Evolutionary conservation across 1,140 invertebrate species (phyloP), one percentile per base, ranked within the genome.

Genomic region (Heliconius eleuchia): DNA sequence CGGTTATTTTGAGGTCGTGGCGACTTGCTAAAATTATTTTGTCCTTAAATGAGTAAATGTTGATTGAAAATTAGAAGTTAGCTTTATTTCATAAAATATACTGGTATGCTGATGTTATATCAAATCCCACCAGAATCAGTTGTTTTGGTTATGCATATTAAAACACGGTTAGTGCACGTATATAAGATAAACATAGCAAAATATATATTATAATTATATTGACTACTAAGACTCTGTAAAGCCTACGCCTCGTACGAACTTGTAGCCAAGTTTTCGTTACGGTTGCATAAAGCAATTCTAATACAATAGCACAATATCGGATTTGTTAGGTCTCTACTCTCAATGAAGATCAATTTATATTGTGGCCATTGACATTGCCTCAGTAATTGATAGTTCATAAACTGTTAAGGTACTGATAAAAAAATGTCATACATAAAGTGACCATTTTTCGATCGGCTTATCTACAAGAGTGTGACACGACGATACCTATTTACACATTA

Each of bases 1-100:
- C 39, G 46, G 7, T 16, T 76, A 76, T 76, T 76, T 76, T 76
- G 74, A 76, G 74, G 74, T 71, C 74, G 74, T 19, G 8, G 60
- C 34, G 39, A 76, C 60, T 18, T 76, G n/a, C 23, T 30, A 19
- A 16, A 66, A 66, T 1, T 30, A 66, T 30, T 66, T 66, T 66
- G 3, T 16, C 27, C 60, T 23, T 66, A 66, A 13, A 66, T 6
- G 27, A 66, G 8, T 66, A 16, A 66, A 16, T 13, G 3, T 11
- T n/a, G 55, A 52, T 2, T 52, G 50, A 19, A 52, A 52, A 19
- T 46, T 46, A 46, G 3, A 46, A 46, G 42, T 46, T 16, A 16
- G 13, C 13, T 19, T 19, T 52, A 19, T 52, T 52, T 19, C 5
- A 7, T 7, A 18, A 7, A 52, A 52, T 19, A 52, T 46, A 46